phyloP scores from a whole-genome alignment of 92 coral and sea anemone species.

The Meandrina meandrites region DNA sequence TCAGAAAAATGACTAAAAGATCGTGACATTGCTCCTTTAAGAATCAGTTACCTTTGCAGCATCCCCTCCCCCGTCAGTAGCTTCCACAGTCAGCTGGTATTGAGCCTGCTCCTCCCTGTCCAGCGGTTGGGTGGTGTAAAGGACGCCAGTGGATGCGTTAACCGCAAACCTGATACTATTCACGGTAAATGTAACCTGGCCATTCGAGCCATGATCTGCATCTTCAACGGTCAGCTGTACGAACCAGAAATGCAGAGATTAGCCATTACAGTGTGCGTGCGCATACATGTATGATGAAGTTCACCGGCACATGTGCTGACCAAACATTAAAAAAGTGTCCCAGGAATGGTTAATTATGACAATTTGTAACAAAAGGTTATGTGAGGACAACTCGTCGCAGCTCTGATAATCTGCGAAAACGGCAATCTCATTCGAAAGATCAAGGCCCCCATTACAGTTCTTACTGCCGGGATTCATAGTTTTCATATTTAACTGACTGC shows the following conservation, averaged over 20 bases:
- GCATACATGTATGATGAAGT: neutral
- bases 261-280: neutral
- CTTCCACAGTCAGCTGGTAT: conserved; percentile 77
- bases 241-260: neutral
- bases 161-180: conserved; percentile 78
- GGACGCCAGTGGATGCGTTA: conserved; percentile 67
- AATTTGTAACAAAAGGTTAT: too few species aligned
- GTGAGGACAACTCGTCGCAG: too few species aligned
- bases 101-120: conserved; percentile 79
- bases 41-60: conserved; percentile 27
- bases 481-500: neutral
- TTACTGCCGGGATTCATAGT: too few species aligned
- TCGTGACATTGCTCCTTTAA: too few species aligned
- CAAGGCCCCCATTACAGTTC: too few species aligned
- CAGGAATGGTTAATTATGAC: neutral
- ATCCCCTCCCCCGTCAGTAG: conserved; percentile 80
- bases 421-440: too few species aligned
- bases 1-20: too few species aligned
- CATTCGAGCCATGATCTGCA: conserved; percentile 73
- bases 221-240: conserved; percentile 76
- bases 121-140: conserved; percentile 76
- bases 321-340: neutral
- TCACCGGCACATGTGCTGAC: neutral
- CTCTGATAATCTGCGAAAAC: too few species aligned
- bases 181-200: conserved; percentile 69